Evolutionary conservation across 2,888 invertebrate species (phyloP), one percentile per base, ranked within the genome.

Genomic region (Rapana venosa): DNA sequence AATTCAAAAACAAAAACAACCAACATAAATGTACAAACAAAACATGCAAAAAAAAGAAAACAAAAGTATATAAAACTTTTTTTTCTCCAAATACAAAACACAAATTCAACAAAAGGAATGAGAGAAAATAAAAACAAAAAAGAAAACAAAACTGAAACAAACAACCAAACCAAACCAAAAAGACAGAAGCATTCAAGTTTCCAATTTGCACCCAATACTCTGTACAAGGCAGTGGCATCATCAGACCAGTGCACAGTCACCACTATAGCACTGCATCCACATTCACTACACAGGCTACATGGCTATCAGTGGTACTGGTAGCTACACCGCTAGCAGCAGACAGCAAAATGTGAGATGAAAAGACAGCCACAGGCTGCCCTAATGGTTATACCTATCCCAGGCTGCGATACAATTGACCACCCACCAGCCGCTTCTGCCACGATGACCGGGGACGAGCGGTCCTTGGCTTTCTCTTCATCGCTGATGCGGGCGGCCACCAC

Each of bases 401-500:
- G 84, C 36, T 89, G 89, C 30, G 89, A 84, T 56, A 94, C 94
- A 88, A 95, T 91, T 93, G 93, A 94, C 94, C 94, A 95, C 94
- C 95, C 95, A 94, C 94, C 94, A 70, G 93, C 91, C 20, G 94
- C 92, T 92, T 94, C 94, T 36, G 93, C 94, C 15, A 94, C 91
- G 61, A 95, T 93, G 32, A 94, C 91, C 1, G 94, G 93, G 2
- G 92, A 92, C 47, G 92, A 92, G 56, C 92, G 92, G 32, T 94
- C 93, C 90, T 93, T 90, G 90, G 92, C 91, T 89, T 93, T 93
- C 91, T 96, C 96, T 35, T 96, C 95, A 79, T 95, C 95, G 22
- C 94, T 81, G 86, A 94, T 90, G 92, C 95, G 94, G 22, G 93
- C 91, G 22, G 95, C 96, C 35, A 95, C 94, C 11, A 94, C 92